Conservation (phyloP, 2,888 invertebrate species). For the Calameuta pallipes region DNA sequence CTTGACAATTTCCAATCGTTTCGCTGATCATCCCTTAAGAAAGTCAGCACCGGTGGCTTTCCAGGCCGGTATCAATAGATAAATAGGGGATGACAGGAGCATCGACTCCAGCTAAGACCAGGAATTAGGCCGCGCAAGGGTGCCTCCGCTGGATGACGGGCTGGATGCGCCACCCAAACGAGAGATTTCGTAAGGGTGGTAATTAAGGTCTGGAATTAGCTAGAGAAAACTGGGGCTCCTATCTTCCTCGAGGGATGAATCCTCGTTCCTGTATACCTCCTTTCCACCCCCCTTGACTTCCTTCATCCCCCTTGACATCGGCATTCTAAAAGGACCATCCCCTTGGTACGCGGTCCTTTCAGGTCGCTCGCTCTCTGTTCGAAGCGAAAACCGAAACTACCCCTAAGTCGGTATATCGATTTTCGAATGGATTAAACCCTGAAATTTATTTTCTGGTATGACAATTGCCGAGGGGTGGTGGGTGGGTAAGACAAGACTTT, state of each 20-base stretch:
- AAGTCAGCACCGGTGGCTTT: background rate
- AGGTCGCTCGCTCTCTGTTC: background rate
- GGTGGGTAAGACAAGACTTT: background rate
- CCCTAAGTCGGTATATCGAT: background rate
- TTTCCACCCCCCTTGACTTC: background rate
- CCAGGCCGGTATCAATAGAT: background rate
- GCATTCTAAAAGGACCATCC: background rate
- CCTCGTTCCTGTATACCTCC: background rate
- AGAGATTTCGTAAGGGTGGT: slow-evolving; percentile 23
- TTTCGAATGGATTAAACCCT: background rate
- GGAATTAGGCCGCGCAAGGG: background rate
- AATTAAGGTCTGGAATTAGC: slow-evolving; percentile 24
- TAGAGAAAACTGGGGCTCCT: slow-evolving; percentile 22
- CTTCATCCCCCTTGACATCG: background rate
- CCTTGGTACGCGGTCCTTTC: background rate
- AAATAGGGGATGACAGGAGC: slow-evolving; percentile 3
- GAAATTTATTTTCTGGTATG: background rate
- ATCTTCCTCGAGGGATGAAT: slow-evolving; percentile 20
- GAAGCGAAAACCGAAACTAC: background rate
- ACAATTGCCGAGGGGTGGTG: background rate
- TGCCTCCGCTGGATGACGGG: background rate
- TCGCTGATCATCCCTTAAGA: background rate
- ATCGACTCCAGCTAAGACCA: background rate
- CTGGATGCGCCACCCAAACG: slow-evolving; percentile 16
- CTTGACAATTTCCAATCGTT: background rate